These are phyloP conservation scores for Anadara kagoshimensis DNA, from an alignment of 1,140 invertebrate species.

Conservation along the genomic window DNA sequence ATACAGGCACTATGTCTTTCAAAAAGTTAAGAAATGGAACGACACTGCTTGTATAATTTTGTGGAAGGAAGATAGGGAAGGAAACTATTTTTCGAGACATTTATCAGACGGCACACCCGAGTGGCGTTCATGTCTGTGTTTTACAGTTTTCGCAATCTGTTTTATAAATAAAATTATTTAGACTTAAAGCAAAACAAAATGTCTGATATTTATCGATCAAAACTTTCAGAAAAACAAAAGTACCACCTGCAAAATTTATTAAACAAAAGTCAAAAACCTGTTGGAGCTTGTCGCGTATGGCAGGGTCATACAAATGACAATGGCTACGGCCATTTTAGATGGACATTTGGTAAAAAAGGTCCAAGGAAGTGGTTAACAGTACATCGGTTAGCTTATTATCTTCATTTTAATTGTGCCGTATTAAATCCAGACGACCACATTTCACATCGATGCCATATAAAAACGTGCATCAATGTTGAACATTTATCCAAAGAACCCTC, in stretches of 20 bases:
- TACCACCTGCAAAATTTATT: background rate
- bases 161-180: too few relatives aligned
- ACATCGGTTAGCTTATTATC: background rate
- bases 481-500: background rate
- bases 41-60: too few relatives aligned
- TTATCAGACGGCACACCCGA: too few relatives aligned
- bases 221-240: slow-evolving; percentile 1
- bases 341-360: background rate
- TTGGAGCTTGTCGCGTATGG: background rate
- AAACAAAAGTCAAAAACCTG: too few relatives aligned
- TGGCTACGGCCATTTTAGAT: background rate
- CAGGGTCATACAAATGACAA: background rate
- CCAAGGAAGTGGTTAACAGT: background rate
- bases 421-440: background rate
- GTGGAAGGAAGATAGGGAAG: too few relatives aligned
- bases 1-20: too few relatives aligned
- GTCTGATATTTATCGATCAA: background rate
- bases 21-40: too few relatives aligned
- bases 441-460: background rate
- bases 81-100: too few relatives aligned
- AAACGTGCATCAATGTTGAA: background rate
- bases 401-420: background rate
- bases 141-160: too few relatives aligned
- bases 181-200: too few relatives aligned
- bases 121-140: too few relatives aligned